Evolutionary conservation across 2,888 invertebrate species (phyloP).

Genomic region (Cataglyphis cursor): DNA sequence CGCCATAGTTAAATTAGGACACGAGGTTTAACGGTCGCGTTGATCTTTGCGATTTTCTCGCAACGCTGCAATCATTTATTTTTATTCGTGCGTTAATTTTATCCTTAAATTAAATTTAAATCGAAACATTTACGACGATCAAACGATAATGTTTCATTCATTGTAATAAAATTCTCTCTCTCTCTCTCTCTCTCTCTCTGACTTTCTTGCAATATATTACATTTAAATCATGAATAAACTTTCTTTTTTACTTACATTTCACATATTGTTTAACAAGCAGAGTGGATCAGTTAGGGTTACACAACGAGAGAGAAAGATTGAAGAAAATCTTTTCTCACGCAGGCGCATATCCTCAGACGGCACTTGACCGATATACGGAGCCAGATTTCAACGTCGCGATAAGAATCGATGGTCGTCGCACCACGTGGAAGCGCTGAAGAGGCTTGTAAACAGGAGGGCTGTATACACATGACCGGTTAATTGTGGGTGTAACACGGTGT

Average conservation of each 20-base stretch:
- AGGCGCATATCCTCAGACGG: conserved; percentile 41
- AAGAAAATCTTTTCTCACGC: conserved; percentile 64
- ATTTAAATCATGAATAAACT: not conserved
- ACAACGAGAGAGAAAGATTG: conserved; percentile 4
- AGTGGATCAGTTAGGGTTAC: conserved; percentile 9
- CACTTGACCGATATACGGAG: conserved; percentile 70
- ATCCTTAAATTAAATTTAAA: conserved; percentile 7
- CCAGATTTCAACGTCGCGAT: conserved; percentile 59
- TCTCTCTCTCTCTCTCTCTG: not conserved
- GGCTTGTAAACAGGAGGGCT: conserved; percentile 65
- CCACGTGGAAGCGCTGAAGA: conserved; percentile 52
- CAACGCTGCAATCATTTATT: not conserved
- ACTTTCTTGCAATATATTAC: conserved; percentile 9
- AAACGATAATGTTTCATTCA: not conserved
- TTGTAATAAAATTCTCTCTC: conserved; percentile 5
- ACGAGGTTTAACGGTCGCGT: conserved; percentile 12
- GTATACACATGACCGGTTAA: conserved; percentile 52
- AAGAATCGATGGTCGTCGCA: conserved; percentile 52
- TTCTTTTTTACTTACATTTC: conserved; percentile 18
- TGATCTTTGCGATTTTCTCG: not conserved
- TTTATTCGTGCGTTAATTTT: not conserved
- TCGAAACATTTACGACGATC: conserved; percentile 8
- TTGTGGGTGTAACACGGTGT: conserved; percentile 52
- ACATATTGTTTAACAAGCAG: conserved; percentile 9
- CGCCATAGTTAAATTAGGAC: conserved; percentile 5